phyloP scores from a whole-genome alignment of 1,140 invertebrate genomes.

The Caenorhabditis remanei region DNA sequence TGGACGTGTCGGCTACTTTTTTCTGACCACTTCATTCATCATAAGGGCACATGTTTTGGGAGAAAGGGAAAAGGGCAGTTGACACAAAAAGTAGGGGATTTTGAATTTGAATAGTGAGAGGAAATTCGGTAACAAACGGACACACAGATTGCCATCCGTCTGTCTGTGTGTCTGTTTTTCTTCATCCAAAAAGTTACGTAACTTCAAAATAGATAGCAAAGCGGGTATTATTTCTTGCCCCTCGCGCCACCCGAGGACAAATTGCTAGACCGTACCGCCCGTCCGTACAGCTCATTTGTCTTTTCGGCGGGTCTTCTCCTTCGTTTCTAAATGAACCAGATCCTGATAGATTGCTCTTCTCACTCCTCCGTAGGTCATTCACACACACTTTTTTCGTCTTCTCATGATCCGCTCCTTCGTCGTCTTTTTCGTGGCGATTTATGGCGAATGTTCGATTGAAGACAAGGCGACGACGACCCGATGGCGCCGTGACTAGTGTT shows the following conservation, averaged over 20 bases:
- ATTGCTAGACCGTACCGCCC: neutral
- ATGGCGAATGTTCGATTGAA: neutral
- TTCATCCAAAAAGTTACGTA: too few species aligned
- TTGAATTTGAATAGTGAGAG: too few species aligned
- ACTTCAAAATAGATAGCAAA: too few species aligned
- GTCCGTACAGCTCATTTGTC: slow-evolving; percentile 41
- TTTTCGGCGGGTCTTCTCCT: neutral
- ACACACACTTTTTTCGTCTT: neutral
- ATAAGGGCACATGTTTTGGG: neutral
- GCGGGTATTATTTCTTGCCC: neutral
- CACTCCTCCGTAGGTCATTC: neutral
- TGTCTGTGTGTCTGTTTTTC: too few species aligned
- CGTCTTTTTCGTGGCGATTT: slow-evolving; percentile 8
- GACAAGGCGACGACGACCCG: neutral
- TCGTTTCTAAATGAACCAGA: neutral
- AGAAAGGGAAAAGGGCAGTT: neutral
- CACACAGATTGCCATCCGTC: too few species aligned
- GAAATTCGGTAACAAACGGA: too few species aligned
- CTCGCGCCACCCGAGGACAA: neutral
- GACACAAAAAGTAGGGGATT: too few species aligned
- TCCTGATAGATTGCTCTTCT: neutral
- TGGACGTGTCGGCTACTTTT: neutral
- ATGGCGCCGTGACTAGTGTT: slow-evolving; percentile 5
- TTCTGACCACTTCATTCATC: neutral
- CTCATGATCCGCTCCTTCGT: neutral